phyloP scores from a whole-genome alignment of 2,113 vertebrate species.

The Chelonoidis abingdonii region DNA sequence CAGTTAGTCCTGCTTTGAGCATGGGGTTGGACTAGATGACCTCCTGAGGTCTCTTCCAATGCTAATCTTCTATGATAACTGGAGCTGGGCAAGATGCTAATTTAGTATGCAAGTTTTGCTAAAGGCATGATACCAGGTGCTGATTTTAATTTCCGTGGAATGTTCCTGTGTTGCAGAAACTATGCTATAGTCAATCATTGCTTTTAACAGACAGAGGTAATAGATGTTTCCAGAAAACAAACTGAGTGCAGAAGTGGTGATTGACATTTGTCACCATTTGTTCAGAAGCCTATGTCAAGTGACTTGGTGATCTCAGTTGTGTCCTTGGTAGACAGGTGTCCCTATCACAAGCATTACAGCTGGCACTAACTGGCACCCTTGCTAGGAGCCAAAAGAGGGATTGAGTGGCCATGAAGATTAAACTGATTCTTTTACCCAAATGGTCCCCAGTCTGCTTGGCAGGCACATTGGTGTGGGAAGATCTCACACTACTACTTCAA shows the following conservation, averaged over 20 bases:
- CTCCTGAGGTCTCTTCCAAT: too few relatives aligned
- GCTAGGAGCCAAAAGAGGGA: not conserved
- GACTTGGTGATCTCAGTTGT: accelerated
- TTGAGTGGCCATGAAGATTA: accelerated
- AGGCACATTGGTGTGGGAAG: not conserved
- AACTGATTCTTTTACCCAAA: not conserved
- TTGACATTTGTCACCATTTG: not conserved
- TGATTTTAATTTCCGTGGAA: not conserved
- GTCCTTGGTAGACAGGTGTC: not conserved
- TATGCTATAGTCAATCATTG: not conserved
- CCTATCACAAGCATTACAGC: accelerated
- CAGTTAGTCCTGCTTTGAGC: too few relatives aligned
- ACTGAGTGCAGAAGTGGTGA: not conserved
- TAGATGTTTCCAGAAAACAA: not conserved
- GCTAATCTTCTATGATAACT: not conserved
- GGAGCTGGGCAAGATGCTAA: not conserved
- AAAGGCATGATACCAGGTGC: not conserved
- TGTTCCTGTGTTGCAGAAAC: not conserved
- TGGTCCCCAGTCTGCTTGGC: accelerated
- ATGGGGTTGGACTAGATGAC: too few relatives aligned
- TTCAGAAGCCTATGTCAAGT: not conserved
- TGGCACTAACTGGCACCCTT: accelerated
- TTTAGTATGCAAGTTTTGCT: not conserved
- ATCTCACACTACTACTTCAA: not conserved
- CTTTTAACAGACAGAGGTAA: not conserved